A percentile compares a stretch with the other conserved stretches of the same genome.
These are phyloP conservation scores for Serinus canaria DNA, from an alignment of 2,113 vertebrate species.

Conservation along the genomic window DNA sequence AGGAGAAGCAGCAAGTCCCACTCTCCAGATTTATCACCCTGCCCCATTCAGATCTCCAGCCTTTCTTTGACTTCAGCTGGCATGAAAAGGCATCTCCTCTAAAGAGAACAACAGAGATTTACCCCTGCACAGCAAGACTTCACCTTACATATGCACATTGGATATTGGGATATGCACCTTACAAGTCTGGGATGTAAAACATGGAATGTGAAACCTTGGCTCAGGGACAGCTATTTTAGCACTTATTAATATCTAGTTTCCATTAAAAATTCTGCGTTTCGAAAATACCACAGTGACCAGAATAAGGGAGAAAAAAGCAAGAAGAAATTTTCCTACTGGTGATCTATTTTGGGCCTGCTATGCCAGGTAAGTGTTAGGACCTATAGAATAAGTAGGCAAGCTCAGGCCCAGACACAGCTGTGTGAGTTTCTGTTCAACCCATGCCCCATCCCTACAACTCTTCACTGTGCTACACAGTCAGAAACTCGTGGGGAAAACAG, in stretches of 20 bases:
- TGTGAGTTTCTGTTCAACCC: neutral
- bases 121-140: neutral
- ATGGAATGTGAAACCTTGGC: neutral
- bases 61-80: neutral
- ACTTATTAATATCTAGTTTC: neutral
- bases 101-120: neutral
- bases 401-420: neutral
- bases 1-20: neutral
- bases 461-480: neutral
- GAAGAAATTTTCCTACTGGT: neutral
- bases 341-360: neutral
- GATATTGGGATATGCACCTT: neutral
- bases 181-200: neutral
- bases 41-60: rapidly evolving
- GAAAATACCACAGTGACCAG: neutral
- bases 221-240: neutral
- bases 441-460: neutral
- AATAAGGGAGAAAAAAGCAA: neutral
- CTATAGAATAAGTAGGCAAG: neutral
- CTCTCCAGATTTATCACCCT: neutral
- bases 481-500: neutral
- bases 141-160: neutral
- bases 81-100: neutral
- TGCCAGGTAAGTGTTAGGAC: neutral
- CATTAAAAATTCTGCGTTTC: neutral